Conservation (phyloP, 2,888 invertebrate species). For the Eulithis testata region DNA sequence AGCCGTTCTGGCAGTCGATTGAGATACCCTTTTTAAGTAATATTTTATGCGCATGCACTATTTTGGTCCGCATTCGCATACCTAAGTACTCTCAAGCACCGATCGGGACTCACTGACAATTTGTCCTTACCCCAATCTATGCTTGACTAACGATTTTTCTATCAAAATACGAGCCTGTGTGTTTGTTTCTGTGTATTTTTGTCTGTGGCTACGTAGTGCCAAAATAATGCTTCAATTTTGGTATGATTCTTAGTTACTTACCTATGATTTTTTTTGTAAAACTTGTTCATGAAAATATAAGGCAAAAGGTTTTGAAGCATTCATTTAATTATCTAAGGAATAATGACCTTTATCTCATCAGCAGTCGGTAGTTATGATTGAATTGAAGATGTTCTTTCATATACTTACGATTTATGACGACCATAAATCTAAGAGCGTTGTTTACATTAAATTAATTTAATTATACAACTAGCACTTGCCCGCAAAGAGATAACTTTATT, state of each 20-base stretch:
- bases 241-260: too few relatives aligned
- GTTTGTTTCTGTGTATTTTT: too few relatives aligned
- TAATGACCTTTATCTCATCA: conserved; percentile 11
- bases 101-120: too few relatives aligned
- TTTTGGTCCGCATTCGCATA: conserved; percentile 22
- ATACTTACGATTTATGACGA: conserved; percentile 10
- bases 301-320: too few relatives aligned
- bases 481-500: conserved; percentile 26
- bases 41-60: conserved; percentile 51
- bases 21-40: conserved; percentile 39
- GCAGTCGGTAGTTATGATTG: not conserved
- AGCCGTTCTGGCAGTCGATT: conserved; percentile 45
- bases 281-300: too few relatives aligned
- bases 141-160: too few relatives aligned
- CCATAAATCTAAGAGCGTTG: conserved; percentile 17
- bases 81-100: too few relatives aligned
- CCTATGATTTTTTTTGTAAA: too few relatives aligned
- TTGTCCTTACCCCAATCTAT: too few relatives aligned
- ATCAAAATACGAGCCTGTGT: too few relatives aligned
- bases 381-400: conserved; percentile 13
- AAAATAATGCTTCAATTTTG: too few relatives aligned
- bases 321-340: not conserved
- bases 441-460: conserved; percentile 29
- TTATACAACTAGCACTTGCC: conserved; percentile 33
- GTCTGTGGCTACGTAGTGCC: too few relatives aligned